phyloP scores from a whole-genome alignment of 2,888 invertebrate species.

The Plebejus anna region DNA sequence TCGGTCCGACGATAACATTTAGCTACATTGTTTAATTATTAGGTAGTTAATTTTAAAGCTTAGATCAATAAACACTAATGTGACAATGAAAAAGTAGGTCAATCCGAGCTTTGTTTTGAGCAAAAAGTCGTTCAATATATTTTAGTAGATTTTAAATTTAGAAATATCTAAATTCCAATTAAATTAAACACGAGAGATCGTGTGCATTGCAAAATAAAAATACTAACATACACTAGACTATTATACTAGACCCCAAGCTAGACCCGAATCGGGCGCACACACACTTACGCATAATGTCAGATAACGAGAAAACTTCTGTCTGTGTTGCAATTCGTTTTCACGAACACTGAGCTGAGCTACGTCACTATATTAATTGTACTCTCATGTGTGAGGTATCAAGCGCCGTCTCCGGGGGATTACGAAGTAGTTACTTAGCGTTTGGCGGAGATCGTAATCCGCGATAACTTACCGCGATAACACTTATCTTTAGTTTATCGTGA shows the following conservation, averaged over 20 bases:
- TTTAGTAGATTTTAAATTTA: background rate
- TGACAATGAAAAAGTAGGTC: no score
- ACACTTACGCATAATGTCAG: no score
- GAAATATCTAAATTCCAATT: background rate
- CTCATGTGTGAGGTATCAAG: background rate
- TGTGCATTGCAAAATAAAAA: no score
- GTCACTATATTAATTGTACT: no score
- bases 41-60: background rate
- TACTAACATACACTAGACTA: no score
- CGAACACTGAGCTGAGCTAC: background rate
- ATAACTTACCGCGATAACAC: constrained; percentile 4
- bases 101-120: no score
- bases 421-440: constrained; percentile 10
- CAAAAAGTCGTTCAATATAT: no score
- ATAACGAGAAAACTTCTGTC: background rate
- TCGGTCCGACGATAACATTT: background rate
- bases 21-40: background rate
- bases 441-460: constrained; percentile 3
- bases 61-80: background rate
- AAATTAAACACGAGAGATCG: background rate
- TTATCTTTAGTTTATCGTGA: background rate
- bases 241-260: no score
- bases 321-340: background rate
- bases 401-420: background rate
- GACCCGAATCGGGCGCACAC: background rate